These are phyloP conservation scores for Origma solitaria DNA, from an alignment of 2,113 vertebrate genomes.

Conservation along the genomic window DNA sequence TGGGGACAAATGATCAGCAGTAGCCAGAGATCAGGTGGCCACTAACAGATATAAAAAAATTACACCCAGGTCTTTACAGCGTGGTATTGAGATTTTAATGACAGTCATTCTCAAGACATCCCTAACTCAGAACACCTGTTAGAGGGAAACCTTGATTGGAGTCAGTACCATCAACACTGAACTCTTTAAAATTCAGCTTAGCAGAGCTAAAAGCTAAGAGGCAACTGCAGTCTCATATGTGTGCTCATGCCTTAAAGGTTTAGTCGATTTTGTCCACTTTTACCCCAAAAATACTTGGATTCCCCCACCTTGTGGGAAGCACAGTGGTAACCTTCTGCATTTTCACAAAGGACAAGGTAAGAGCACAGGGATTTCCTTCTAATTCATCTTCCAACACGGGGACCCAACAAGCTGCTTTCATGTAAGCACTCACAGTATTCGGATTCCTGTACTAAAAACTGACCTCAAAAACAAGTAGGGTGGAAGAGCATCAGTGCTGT, in stretches of 20 bases:
- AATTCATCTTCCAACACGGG: background rate
- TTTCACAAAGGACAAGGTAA: background rate
- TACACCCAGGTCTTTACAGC: background rate
- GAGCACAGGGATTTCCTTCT: background rate
- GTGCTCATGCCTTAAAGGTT: background rate
- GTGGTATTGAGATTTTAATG: background rate
- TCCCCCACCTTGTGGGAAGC: background rate
- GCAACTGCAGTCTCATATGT: background rate
- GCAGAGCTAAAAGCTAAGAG: background rate
- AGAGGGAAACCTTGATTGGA: background rate
- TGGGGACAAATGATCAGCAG: background rate
- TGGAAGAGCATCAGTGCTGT: background rate
- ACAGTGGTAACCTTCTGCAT: background rate
- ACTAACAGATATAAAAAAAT: background rate
- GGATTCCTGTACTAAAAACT: background rate
- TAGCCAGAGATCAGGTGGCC: background rate
- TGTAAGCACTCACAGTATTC: background rate
- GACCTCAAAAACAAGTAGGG: background rate
- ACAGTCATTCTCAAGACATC: background rate
- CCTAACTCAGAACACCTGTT: background rate
- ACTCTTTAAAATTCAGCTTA: background rate
- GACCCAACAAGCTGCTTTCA: background rate
- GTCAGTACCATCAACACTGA: background rate
- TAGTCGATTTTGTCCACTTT: too few relatives aligned
- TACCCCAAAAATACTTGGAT: background rate